phyloP scores from a whole-genome alignment of 2,113 vertebrate genomes.

The Seriola dumerili region DNA sequence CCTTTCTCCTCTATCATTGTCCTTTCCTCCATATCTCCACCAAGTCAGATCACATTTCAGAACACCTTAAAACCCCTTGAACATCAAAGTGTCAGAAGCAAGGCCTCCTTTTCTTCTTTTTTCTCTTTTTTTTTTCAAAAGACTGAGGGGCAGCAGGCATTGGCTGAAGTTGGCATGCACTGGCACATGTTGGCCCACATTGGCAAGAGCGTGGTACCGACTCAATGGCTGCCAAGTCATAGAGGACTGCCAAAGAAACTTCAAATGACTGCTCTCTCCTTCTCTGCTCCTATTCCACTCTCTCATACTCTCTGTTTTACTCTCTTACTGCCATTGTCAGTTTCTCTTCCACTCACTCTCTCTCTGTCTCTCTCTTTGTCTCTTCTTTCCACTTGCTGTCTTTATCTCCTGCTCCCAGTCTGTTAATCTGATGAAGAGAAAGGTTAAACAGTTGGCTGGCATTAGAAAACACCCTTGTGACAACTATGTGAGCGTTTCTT shows the following conservation, averaged over 20 bases:
- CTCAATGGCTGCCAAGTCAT: constrained; percentile 69
- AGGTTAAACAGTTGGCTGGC: constrained; percentile 72
- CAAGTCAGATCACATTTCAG: constrained; percentile 54
- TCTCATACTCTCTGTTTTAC: constrained; percentile 14
- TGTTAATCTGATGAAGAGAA: constrained; percentile 66
- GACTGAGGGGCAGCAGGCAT: constrained; percentile 47
- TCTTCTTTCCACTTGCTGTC: constrained; percentile 14
- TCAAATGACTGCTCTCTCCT: constrained; percentile 72
- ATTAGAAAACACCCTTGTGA: constrained; percentile 57
- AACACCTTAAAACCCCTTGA: constrained; percentile 57
- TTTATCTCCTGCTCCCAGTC: constrained; percentile 49
- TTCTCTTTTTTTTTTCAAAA: constrained; percentile 22
- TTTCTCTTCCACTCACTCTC: not conserved
- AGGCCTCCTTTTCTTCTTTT: constrained; percentile 35
- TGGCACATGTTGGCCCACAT: constrained; percentile 56
- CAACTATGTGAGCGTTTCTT: constrained; percentile 41
- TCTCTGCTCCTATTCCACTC: constrained; percentile 26
- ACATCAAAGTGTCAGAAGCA: constrained; percentile 65
- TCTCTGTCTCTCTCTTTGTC: constrained; percentile 18
- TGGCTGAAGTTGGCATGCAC: constrained; percentile 58
- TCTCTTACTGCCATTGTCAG: constrained; percentile 15
- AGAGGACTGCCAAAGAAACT: constrained; percentile 77
- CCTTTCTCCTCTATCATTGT: constrained; percentile 20
- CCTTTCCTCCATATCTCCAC: constrained; percentile 46
- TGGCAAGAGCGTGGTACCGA: constrained; percentile 52